A percentile compares a stretch with the other conserved stretches of the same genome.
These are phyloP conservation scores for Drosophila imparisetae DNA, from an alignment of 2,888 invertebrate species.

Conservation along the genomic window DNA sequence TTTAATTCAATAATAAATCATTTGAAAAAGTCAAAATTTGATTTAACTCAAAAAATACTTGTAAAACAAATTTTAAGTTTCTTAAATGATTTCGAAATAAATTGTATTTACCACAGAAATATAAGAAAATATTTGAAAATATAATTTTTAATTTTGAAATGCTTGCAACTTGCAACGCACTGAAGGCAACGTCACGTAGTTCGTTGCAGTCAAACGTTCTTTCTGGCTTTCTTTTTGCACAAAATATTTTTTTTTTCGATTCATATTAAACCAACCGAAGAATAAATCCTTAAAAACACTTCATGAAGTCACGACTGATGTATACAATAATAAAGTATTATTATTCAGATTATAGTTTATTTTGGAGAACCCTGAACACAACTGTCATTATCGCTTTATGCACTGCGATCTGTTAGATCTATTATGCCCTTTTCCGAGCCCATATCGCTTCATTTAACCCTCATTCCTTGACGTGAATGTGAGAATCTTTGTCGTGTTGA, in stretches of 20 bases:
- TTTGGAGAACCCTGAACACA: neutral
- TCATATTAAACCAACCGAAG: neutral
- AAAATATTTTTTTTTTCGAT: neutral
- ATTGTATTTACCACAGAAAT: neutral
- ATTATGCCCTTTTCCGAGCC: neutral
- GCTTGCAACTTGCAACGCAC: neutral
- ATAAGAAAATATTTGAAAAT: rapidly evolving
- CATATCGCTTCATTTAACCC: neutral
- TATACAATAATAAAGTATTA: neutral
- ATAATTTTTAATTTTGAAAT: neutral
- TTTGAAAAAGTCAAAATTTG: neutral
- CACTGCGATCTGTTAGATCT: neutral
- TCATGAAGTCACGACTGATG: neutral
- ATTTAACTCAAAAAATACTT: neutral
- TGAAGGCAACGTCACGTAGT: neutral
- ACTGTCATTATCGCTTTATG: neutral
- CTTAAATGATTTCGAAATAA: neutral
- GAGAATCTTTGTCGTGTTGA: neutral
- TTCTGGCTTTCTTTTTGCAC: neutral
- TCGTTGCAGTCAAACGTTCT: neutral
- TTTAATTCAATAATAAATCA: neutral
- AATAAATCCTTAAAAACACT: neutral
- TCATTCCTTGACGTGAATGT: neutral
- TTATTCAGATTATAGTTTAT: neutral
- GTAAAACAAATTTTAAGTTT: neutral